phyloP scores from a whole-genome alignment of 2,888 invertebrate genomes.

The Escarpia spicata region DNA sequence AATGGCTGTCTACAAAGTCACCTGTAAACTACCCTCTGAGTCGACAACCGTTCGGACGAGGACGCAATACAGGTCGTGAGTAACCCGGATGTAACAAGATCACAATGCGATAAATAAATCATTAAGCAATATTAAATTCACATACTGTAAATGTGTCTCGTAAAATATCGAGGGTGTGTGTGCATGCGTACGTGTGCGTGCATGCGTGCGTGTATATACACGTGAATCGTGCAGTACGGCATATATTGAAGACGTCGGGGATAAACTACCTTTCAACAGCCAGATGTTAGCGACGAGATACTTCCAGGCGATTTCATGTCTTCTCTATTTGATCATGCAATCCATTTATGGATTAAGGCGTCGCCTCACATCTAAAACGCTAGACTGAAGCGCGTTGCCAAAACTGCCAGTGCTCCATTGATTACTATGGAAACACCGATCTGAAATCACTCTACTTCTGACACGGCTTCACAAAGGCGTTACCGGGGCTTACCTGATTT shows the following conservation, averaged over 20 bases:
- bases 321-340: neutral
- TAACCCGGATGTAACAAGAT: too few relatives aligned
- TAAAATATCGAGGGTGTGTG: too few relatives aligned
- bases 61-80: too few relatives aligned
- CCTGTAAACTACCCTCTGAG: too few relatives aligned
- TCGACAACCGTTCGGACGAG: too few relatives aligned
- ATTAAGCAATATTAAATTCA: too few relatives aligned
- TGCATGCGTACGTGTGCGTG: neutral
- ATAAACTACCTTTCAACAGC: neutral
- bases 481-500: neutral
- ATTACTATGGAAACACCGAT: neutral
- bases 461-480: neutral
- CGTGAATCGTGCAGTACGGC: neutral
- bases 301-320: neutral
- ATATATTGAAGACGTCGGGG: neutral
- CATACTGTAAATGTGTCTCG: too few relatives aligned
- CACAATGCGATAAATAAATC: too few relatives aligned
- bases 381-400: neutral
- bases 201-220: neutral
- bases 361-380: neutral
- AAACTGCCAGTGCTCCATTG: neutral
- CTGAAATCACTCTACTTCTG: neutral
- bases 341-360: slow-evolving; percentile 13
- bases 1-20: too few relatives aligned
- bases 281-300: neutral